Percentiles rank a stretch among this genome's conserved stretches.
Conservation (phyloP, 2,797 vertebrate genomes). For the Triplophysa bombifrons region DNA sequence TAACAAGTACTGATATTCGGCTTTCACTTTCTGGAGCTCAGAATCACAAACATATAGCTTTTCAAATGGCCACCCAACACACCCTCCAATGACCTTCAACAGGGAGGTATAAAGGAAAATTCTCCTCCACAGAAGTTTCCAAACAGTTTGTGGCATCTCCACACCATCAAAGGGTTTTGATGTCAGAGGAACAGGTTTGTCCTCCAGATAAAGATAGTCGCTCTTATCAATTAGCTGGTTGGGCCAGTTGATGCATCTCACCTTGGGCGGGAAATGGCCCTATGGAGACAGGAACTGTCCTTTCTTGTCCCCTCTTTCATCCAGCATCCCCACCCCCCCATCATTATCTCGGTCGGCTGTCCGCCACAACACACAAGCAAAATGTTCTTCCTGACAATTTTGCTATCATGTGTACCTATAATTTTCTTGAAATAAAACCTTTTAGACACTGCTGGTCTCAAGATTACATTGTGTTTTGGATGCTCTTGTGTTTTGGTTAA, state of each 20-base stretch:
- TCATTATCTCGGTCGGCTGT: neutral
- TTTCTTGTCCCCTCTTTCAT: slow-evolving; percentile 62
- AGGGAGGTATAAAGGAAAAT: slow-evolving; percentile 66
- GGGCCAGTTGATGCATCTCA: slow-evolving; percentile 70
- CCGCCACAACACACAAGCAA: no score
- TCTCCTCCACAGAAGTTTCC: neutral
- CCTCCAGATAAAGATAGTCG: slow-evolving; percentile 79
- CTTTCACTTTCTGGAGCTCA: slow-evolving; percentile 27
- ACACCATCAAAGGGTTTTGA: slow-evolving; percentile 74
- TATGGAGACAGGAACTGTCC: slow-evolving; percentile 72
- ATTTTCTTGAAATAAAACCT: neutral
- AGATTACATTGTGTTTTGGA: no score
- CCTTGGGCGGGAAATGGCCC: slow-evolving; percentile 80
- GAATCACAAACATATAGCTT: slow-evolving; percentile 57
- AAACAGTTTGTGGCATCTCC: neutral
- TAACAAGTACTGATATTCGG: neutral
- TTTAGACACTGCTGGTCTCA: neutral
- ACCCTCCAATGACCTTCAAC: slow-evolving; percentile 63
- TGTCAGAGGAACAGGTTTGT: slow-evolving; percentile 72
- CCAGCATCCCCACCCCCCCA: slow-evolving; percentile 50
- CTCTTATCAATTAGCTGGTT: slow-evolving; percentile 81
- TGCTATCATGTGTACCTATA: neutral
- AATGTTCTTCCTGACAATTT: neutral
- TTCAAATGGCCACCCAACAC: slow-evolving; percentile 60
- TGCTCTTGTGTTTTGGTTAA: no score